Percentiles rank a stretch among this genome's conserved stretches.
phyloP scores from a whole-genome alignment of 2,888 invertebrate genomes.

The Himalopsyche kuldschensis region DNA sequence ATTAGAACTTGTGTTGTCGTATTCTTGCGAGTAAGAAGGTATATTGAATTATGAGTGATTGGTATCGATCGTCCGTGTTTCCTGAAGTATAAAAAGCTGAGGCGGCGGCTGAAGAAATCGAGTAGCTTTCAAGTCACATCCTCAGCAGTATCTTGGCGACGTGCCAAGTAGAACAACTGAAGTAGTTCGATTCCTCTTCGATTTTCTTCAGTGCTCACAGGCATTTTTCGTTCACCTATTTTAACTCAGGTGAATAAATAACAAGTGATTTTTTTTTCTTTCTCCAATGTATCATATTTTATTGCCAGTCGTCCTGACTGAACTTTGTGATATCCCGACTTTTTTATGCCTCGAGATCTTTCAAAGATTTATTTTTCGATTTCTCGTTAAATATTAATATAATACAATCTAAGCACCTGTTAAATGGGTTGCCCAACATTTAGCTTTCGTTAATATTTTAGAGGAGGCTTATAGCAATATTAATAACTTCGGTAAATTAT shows the following conservation, averaged over 20 bases:
- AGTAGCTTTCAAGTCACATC: conserved; percentile 34
- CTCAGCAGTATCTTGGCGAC: conserved; percentile 16
- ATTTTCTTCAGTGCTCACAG: conserved; percentile 55
- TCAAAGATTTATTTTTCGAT: not conserved
- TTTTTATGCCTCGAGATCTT: not conserved
- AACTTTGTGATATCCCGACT: not conserved
- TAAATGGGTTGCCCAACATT: no score
- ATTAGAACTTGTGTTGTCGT: not conserved
- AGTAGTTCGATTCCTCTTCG: conserved; percentile 58
- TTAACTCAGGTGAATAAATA: conserved; percentile 25
- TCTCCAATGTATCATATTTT: no score
- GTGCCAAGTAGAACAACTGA: conserved; percentile 47
- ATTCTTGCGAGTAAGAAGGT: not conserved
- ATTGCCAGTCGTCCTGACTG: no score
- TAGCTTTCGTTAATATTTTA: no score
- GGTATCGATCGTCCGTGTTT: conserved; percentile 16
- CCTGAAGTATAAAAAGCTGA: conserved; percentile 28
- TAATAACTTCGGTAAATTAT: no score
- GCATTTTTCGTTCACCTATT: conserved; percentile 12
- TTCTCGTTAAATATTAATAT: not conserved
- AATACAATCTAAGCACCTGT: no score
- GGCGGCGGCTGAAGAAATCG: not conserved
- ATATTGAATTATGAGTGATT: conserved; percentile 30
- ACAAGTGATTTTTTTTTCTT: no score
- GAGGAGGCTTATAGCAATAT: no score